Base-by-base conservation (phyloP, 2,113 vertebrate genomes). In the Pterocles burchelli region DNA sequence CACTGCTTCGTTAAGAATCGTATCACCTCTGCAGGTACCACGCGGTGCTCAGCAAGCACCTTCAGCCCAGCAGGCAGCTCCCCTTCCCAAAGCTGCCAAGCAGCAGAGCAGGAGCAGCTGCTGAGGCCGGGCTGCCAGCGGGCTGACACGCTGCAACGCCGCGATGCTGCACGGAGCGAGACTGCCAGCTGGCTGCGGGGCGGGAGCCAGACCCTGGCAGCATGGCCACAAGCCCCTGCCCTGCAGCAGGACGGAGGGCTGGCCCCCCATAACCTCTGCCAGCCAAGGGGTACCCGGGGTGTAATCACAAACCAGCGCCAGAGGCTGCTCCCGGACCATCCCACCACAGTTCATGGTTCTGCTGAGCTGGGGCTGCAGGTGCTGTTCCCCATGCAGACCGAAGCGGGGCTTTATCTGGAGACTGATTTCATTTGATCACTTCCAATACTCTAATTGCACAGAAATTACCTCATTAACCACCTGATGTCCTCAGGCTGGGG, bases 151-250 rank as follows among this genome's bases (percentile, higher is more conserved):
- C n/a, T 10, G 61, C 70, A 83, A 51, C 46, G 57, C 62, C 41
- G 73, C 0, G 1, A 29, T 1, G 36, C 3, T 26, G 38, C 38
- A 13, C 8, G 17, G 45, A 57, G 63, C 9, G 3, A 15, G 20
- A 26, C 43, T 5, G 57, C 19, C 25, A 33, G 51, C 17, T 3
- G 0, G 36, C 48, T 22, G 33, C 36, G 28, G 24, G 10, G 14
- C 1, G 0, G 20, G 33, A 91, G 52, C 31, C 63, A 59, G 11
- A 73, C 1, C 2, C 13, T 5, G 15, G 4, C 6, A 7, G 75
- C 12, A 31, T 5, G 20, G 13, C 6, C 67, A 77, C 59, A 81
- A 52, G 21, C 7, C 38, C 17, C 7, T 33, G 49, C 29, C 7
- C 49, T 51, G n/a, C 31, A 10, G 5, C 11, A 33, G n/a, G 34